A percentile compares a stretch with the other conserved stretches of the same genome.
phyloP scores from a whole-genome alignment of 1,140 invertebrate genomes.

The Ips typographus region DNA sequence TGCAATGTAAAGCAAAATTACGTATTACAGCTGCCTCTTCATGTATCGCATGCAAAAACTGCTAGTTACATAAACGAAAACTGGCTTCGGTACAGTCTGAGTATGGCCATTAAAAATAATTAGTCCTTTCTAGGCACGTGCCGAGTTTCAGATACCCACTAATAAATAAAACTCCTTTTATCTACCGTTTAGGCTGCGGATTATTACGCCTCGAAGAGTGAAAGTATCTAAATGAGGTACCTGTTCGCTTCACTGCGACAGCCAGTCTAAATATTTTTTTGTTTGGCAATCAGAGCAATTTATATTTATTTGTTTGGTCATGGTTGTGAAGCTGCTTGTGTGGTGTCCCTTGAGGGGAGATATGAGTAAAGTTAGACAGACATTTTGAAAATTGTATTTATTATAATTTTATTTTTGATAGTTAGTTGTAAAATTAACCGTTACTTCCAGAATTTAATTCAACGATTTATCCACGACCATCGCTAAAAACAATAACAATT shows the following conservation, averaged over 20 bases:
- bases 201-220: conserved; percentile 20
- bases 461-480: no score
- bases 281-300: conserved; percentile 12
- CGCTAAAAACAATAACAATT: no score
- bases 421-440: no score
- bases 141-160: conserved; percentile 10
- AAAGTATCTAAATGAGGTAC: conserved; percentile 24
- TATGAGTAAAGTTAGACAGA: no score
- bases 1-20: no score
- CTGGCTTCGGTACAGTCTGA: conserved; percentile 12
- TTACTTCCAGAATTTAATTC: no score
- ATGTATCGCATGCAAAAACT: conserved; percentile 3
- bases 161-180: conserved; percentile 27
- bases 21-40: neutral
- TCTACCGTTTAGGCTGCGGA: conserved; percentile 24
- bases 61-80: conserved; percentile 15
- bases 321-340: neutral
- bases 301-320: conserved; percentile 3
- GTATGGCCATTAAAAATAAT: conserved; percentile 30
- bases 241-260: conserved; percentile 12
- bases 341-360: neutral
- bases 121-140: conserved; percentile 33
- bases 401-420: no score
- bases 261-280: conserved; percentile 15
- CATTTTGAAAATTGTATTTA: no score